Percentiles rank a stretch among this genome's conserved stretches.
Conservation (phyloP, 2,888 invertebrate species). For the Phasia obesa region DNA sequence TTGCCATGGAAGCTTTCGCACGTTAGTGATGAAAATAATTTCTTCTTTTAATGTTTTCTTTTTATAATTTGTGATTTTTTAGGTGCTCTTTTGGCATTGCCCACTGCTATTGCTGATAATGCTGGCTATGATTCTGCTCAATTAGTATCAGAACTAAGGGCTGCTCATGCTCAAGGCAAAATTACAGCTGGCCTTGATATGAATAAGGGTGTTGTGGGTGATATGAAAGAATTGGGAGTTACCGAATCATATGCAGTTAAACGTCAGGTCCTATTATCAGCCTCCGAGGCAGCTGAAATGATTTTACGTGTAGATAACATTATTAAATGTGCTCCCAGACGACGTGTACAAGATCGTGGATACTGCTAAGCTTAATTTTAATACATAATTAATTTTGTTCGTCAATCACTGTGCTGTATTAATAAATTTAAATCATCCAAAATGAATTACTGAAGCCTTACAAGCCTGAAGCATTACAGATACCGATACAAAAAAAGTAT, state of each 20-base stretch:
- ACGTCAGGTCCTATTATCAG: slow-evolving; percentile 96
- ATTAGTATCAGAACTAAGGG: slow-evolving; percentile 94
- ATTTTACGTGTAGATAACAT: slow-evolving; percentile 99
- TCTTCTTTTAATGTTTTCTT: background rate
- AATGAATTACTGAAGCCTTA: too few relatives aligned
- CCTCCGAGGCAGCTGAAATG: slow-evolving; percentile 99
- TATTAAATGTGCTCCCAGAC: slow-evolving; percentile 94
- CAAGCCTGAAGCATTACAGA: too few relatives aligned
- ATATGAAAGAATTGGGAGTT: slow-evolving; percentile 95
- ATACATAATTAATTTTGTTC: slow-evolving; percentile 13
- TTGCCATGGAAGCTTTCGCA: slow-evolving; percentile 98
- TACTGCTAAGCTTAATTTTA: slow-evolving; percentile 77
- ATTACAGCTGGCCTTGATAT: slow-evolving; percentile 89
- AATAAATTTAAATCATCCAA: too few relatives aligned
- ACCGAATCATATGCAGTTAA: slow-evolving; percentile 99
- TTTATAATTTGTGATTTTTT: background rate
- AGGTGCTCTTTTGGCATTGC: slow-evolving; percentile 92
- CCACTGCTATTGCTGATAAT: slow-evolving; percentile 98
- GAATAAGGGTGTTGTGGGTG: slow-evolving; percentile 92
- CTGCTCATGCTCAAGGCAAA: slow-evolving; percentile 93
- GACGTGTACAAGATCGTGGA: slow-evolving; percentile 92
- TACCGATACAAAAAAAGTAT: too few relatives aligned
- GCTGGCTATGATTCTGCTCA: slow-evolving; percentile 99
- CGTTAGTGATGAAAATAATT: slow-evolving; percentile 78
- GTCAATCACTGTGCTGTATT: slow-evolving; percentile 46